A percentile compares a stretch with the other conserved stretches of the same genome.
Evolutionary conservation across 2,888 invertebrate genomes (phyloP).

Genomic region (Hypselothyrea guttata): DNA sequence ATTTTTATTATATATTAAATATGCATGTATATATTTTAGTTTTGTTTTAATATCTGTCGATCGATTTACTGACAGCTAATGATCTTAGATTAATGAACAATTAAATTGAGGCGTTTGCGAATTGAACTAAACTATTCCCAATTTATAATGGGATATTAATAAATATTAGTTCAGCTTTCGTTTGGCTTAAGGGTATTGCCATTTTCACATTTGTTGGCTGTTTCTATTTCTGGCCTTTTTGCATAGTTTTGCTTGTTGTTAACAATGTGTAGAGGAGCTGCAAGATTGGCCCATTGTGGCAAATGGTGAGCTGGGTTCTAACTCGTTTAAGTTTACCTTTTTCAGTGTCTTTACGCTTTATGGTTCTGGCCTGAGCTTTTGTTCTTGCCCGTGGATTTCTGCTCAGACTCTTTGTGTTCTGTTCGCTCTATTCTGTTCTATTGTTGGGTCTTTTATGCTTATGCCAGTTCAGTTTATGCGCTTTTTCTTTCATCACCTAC

Average conservation of each 20-base stretch:
- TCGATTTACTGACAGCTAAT: no score
- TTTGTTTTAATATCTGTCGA: no score
- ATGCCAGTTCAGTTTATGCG: constrained; percentile 33
- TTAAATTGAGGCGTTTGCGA: no score
- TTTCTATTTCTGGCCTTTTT: constrained; percentile 23
- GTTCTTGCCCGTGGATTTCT: constrained; percentile 13
- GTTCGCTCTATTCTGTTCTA: constrained; percentile 13
- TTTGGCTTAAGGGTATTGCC: no score
- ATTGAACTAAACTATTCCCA: no score
- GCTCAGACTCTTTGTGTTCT: constrained; percentile 4
- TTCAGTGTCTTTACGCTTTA: constrained; percentile 48
- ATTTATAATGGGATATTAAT: no score
- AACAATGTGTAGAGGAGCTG: constrained; percentile 35
- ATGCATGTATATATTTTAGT: no score
- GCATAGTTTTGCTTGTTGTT: constrained; percentile 26
- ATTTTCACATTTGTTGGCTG: constrained; percentile 7
- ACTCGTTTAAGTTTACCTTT: constrained; percentile 36
- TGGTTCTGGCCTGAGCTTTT: constrained; percentile 40
- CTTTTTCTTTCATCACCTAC: constrained; percentile 52
- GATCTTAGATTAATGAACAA: no score
- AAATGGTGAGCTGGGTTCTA: constrained; percentile 23
- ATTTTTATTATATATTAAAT: no score
- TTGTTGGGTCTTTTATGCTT: constrained; percentile 13
- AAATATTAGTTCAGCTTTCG: no score
- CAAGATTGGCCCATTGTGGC: constrained; percentile 42